A percentile compares a stretch with the other conserved stretches of the same genome.
Evolutionary conservation across 2,113 vertebrate species (phyloP).

Genomic region (Channa maculata): DNA sequence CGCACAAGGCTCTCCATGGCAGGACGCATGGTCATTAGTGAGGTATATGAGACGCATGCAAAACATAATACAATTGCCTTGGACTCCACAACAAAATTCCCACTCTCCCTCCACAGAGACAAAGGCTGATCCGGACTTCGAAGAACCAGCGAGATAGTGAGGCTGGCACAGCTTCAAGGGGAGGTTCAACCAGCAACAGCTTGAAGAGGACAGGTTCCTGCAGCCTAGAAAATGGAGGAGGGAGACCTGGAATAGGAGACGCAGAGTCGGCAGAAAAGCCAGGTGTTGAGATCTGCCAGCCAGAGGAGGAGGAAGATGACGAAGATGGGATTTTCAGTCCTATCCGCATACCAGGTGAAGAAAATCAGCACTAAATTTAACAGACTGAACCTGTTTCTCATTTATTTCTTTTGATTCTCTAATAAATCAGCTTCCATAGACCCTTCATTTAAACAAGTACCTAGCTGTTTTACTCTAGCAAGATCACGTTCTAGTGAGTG

Average conservation of each 20-base stretch:
- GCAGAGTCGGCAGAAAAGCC: conserved; percentile 64
- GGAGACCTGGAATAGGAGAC: conserved; percentile 24
- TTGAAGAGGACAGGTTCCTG: conserved; percentile 75
- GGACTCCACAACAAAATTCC: neutral
- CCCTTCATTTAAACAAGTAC: too few relatives aligned
- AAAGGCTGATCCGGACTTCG: conserved; percentile 76
- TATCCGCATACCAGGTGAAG: conserved; percentile 76
- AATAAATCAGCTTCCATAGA: too few relatives aligned
- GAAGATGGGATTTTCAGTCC: conserved; percentile 78
- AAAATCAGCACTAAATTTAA: too few relatives aligned
- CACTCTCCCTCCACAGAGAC: conserved; percentile 69
- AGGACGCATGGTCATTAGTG: conserved; percentile 85
- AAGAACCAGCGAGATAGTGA: conserved; percentile 60
- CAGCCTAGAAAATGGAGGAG: conserved; percentile 79
- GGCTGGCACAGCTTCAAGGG: conserved; percentile 42
- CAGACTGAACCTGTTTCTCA: too few relatives aligned
- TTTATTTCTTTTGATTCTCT: too few relatives aligned
- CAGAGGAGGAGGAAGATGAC: conserved; percentile 77
- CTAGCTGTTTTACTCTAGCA: too few relatives aligned
- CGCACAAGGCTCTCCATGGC: conserved; percentile 86
- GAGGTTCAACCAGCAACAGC: conserved; percentile 66
- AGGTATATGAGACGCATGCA: conserved; percentile 66
- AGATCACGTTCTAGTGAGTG: too few relatives aligned
- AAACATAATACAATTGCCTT: neutral
- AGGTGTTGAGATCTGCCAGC: conserved; percentile 53